Evolutionary conservation across 2,113 vertebrate species (phyloP).

Genomic region (Psettodes erumei): DNA sequence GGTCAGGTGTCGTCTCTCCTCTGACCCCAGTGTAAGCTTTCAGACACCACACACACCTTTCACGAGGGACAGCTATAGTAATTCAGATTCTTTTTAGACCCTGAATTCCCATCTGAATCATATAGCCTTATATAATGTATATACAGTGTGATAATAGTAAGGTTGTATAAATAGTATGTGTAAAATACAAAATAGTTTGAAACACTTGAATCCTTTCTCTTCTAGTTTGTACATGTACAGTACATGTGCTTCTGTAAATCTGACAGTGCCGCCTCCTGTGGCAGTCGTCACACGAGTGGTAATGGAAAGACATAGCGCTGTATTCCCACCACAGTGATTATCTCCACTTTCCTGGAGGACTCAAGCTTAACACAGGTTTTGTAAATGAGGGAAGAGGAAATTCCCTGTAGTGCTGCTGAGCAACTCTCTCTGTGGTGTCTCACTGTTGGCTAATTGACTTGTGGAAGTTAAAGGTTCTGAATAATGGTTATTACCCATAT

Average conservation of each 20-base stretch:
- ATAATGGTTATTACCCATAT: neutral
- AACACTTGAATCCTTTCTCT: neutral
- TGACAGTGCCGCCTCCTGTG: constrained; percentile 6
- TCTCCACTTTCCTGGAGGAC: too few species aligned
- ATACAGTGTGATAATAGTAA: too few species aligned
- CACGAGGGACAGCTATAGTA: neutral
- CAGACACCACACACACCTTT: constrained; percentile 7
- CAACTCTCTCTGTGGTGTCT: too few species aligned
- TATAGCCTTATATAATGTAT: too few species aligned
- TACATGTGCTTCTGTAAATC: neutral
- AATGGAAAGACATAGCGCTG: too few species aligned
- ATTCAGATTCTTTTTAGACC: neutral
- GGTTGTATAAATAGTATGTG: too few species aligned
- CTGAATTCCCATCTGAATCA: too few species aligned
- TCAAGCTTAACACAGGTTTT: too few species aligned
- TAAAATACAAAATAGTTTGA: neutral
- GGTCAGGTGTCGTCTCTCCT: constrained; percentile 73
- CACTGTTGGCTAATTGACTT: constrained; percentile 45
- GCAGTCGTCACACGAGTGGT: too few species aligned
- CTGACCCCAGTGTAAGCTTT: constrained; percentile 32
- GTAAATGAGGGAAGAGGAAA: constrained; percentile 44
- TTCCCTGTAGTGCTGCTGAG: constrained; percentile 39
- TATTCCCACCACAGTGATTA: too few species aligned
- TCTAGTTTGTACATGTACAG: neutral
- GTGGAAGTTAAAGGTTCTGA: constrained; percentile 36